These are phyloP conservation scores for Sebastes minor DNA, from an alignment of 2,797 vertebrate species.

Conservation along the genomic window DNA sequence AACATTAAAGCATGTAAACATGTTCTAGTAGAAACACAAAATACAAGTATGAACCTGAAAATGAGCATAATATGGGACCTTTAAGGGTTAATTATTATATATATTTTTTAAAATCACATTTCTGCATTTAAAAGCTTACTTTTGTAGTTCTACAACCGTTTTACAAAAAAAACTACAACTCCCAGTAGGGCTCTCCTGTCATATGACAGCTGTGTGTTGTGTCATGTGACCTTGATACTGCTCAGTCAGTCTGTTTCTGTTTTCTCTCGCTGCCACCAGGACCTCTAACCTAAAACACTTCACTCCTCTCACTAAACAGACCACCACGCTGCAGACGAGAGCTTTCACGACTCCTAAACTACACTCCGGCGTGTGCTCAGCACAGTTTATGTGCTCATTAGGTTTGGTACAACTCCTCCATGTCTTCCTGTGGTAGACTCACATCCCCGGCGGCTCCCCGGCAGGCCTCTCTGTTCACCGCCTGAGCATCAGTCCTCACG, in stretches of 20 bases:
- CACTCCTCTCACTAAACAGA: not conserved
- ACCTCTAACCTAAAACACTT: constrained; percentile 8
- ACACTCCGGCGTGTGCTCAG: not conserved
- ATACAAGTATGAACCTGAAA: too few relatives aligned
- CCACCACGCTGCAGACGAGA: not conserved
- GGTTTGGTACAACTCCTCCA: not conserved
- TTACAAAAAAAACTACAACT: constrained; percentile 60
- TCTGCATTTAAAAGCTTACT: not conserved
- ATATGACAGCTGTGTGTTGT: constrained; percentile 69
- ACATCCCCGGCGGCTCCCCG: constrained; percentile 28
- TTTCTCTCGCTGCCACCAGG: constrained; percentile 47
- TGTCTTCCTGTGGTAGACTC: constrained; percentile 21
- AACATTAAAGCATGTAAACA: too few relatives aligned
- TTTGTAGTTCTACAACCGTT: not conserved
- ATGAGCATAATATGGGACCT: too few relatives aligned
- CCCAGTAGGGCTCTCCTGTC: constrained; percentile 32
- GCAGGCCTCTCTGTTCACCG: constrained; percentile 71
- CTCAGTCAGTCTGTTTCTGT: constrained; percentile 41
- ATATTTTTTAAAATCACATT: not conserved
- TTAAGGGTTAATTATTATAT: not conserved
- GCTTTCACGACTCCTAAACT: not conserved
- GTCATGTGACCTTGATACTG: constrained; percentile 76
- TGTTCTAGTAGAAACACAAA: too few relatives aligned
- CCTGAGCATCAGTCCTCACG: constrained; percentile 40
- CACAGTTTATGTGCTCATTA: not conserved